Evolutionary conservation across 2,113 vertebrate genomes (phyloP).

Genomic region (Picathartes gymnocephalus): DNA sequence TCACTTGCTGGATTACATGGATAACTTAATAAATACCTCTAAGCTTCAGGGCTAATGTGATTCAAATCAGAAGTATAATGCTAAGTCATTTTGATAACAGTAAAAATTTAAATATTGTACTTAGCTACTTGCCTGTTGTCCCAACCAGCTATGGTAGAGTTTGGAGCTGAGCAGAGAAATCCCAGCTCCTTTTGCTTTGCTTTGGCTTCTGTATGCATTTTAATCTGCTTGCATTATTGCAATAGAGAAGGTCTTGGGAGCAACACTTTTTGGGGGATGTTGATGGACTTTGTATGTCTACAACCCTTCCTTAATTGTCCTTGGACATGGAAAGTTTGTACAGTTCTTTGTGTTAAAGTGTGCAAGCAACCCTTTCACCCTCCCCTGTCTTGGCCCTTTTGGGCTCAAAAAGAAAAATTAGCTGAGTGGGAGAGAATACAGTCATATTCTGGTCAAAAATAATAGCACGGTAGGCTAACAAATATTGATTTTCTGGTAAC

Average conservation of each 20-base stretch:
- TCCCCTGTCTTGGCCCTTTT: neutral
- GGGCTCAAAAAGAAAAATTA: neutral
- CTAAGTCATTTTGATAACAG: neutral
- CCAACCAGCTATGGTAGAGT: neutral
- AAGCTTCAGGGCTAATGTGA: neutral
- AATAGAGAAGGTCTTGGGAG: neutral
- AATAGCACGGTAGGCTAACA: neutral
- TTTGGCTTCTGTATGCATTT: neutral
- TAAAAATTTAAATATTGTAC: neutral
- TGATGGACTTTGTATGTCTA: neutral
- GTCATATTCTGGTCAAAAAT: neutral
- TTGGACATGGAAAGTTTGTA: neutral
- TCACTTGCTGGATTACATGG: neutral
- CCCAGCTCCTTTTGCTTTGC: neutral
- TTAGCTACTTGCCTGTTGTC: neutral
- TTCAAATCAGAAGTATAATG: neutral
- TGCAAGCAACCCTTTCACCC: neutral
- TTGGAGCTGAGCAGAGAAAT: neutral
- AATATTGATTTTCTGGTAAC: neutral
- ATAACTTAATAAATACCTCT: neutral
- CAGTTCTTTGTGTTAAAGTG: neutral
- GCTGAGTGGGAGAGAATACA: neutral
- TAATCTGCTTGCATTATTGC: neutral
- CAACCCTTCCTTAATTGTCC: neutral
- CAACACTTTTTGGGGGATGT: neutral